phyloP scores from a whole-genome alignment of 2,113 vertebrate genomes.

The Rhadina sibilatrix region DNA sequence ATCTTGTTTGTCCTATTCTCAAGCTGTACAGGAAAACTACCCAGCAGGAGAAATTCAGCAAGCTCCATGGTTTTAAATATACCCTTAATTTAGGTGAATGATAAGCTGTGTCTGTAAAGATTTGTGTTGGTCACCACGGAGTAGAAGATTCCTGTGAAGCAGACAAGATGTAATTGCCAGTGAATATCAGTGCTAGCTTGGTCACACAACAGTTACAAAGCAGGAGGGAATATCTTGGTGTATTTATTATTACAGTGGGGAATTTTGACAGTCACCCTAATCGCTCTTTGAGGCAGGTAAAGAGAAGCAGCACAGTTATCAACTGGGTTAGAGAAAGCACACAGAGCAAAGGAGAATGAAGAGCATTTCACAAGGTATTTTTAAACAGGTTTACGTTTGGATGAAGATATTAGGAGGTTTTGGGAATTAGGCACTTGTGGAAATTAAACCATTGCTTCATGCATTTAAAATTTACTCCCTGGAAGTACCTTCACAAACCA shows the following conservation, averaged over 20 bases:
- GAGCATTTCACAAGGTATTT: not conserved
- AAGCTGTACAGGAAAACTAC: not conserved
- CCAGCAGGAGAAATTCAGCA: not conserved
- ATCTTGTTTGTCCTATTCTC: not conserved
- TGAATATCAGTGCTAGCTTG: not conserved
- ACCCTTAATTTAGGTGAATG: not conserved
- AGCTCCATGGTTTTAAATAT: not conserved
- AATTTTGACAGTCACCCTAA: not conserved
- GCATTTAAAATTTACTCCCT: not conserved
- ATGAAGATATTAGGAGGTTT: not conserved
- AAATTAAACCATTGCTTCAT: not conserved
- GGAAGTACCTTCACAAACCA: not conserved
- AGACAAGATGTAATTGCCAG: not conserved
- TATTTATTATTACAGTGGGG: not conserved
- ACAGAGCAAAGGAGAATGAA: not conserved
- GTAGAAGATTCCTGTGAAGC: conserved; percentile 3
- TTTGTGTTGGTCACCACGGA: not conserved
- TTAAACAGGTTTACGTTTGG: not conserved
- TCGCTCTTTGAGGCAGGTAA: not conserved
- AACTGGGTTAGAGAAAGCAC: not conserved
- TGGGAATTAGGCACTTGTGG: not conserved
- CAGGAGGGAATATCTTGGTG: not conserved
- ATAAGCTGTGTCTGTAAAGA: not conserved
- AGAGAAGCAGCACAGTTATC: not conserved
- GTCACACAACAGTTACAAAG: not conserved